Base-by-base conservation (phyloP, 1,140 invertebrate genomes). In the Plodia interpunctella region DNA sequence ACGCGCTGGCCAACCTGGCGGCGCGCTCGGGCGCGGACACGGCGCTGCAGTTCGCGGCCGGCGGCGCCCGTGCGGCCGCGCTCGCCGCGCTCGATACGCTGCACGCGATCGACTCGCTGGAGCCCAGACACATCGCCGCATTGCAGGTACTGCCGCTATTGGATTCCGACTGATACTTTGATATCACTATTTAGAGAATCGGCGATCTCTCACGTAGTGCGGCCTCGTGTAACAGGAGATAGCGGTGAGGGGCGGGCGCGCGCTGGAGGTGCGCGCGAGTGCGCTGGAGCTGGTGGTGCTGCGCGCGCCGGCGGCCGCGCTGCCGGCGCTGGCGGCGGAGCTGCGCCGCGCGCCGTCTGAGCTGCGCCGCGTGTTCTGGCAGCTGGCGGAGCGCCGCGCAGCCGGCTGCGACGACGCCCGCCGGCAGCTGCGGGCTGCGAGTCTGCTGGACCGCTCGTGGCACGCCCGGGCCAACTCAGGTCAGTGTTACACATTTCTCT, bases 1-100 rank as follows among this genome's bases (percentile, higher is more conserved):
- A 20, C 0, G 79, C 79, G 56, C 75, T 80, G 10, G 79, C 60
- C 56, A 76, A 80, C 68, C 63, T 79, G 69, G 65, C 60, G 32
- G 66, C 69, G 63, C 59, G 49, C 0, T 74, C 75, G 64, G 60
- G 67, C 15, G 63, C 52, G 10, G 74, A 73, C 38, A 49, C 66
- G 66, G 59, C 80, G 51, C 66, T 79, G 56, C 56, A 62, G 57
- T 60, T 68, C 28, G 74, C 75, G 8, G 66, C 57, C 56, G 54
- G 68, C 25, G 62, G 54, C 15, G 38, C 2, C 18, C 30, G 25
- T 54, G 60, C 21, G 10, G 52, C 35, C 19, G 38, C 35, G 35
- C 32, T 25, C 1, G 61, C 61, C 35, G 60, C 60, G 19, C 54
- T 61, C 5, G 55, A 54, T 1, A 56, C 61, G 21, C 49, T 52